A percentile compares a stretch with the other conserved stretches of the same genome.
These are phyloP conservation scores for Misgurnus anguillicaudatus DNA, from an alignment of 2,113 vertebrate species.

Conservation along the genomic window DNA sequence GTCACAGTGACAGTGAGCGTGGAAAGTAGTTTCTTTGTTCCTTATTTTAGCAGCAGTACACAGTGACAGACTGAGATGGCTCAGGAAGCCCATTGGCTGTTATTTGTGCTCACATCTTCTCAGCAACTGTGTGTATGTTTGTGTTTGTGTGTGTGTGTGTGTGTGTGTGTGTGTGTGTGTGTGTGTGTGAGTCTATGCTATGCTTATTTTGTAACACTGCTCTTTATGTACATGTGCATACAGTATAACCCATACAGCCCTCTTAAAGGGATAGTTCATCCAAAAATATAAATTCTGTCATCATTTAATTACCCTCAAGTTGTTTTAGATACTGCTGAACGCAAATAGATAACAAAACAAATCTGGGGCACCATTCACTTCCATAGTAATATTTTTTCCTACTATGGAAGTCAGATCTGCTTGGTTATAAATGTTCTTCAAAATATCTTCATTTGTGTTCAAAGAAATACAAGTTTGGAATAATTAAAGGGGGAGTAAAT, in stretches of 20 bases:
- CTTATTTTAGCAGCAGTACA: conserved; percentile 43
- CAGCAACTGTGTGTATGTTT: conserved; percentile 17
- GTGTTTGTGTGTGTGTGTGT: background rate
- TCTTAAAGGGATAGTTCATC: no score
- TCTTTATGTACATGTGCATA: background rate
- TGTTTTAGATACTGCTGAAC: no score
- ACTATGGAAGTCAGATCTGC: no score
- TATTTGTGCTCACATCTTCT: conserved; percentile 44
- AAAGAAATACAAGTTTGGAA: no score
- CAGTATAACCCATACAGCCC: background rate
- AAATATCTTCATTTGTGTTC: no score
- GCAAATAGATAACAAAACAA: no score
- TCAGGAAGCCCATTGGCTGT: conserved; percentile 10
- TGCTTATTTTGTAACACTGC: conserved; percentile 8
- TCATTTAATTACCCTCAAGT: no score
- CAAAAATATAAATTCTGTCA: no score
- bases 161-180: background rate
- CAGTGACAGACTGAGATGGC: conserved; percentile 40
- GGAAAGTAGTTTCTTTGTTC: conserved; percentile 8
- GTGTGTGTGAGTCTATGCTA: conserved; percentile 15
- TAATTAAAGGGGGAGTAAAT: no score
- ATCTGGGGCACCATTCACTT: no score
- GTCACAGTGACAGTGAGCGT: conserved; percentile 3
- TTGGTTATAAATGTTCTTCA: no score
- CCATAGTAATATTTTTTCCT: no score